phyloP scores from a whole-genome alignment of 2,113 vertebrate species.

The Cisticola juncidis region DNA sequence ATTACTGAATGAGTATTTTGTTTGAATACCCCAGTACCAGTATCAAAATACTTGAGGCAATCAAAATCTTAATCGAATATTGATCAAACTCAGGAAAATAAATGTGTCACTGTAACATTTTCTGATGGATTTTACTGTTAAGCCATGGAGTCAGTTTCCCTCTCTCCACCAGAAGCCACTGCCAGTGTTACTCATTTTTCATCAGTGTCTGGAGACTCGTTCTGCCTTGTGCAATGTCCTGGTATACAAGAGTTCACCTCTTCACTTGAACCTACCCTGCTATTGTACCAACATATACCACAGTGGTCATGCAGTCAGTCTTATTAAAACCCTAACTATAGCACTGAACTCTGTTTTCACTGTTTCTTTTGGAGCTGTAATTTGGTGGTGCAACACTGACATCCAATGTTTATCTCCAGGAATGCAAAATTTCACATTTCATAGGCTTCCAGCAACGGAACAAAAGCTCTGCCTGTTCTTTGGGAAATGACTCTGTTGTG shows the following conservation, averaged over 20 bases:
- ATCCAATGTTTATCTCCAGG: conserved; percentile 18
- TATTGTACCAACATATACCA: neutral
- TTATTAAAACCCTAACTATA: neutral
- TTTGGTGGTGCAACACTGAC: conserved; percentile 63
- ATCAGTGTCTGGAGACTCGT: neutral
- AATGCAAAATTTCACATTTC: conserved; percentile 29
- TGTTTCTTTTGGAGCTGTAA: neutral
- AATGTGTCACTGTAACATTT: neutral
- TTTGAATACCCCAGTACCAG: neutral
- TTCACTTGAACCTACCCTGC: neutral
- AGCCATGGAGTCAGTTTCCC: neutral
- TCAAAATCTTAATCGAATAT: neutral
- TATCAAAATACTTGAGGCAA: neutral
- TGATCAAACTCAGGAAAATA: neutral
- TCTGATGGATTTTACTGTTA: neutral
- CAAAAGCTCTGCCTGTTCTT: neutral
- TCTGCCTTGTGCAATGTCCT: neutral
- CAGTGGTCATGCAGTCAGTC: neutral
- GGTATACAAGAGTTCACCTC: neutral
- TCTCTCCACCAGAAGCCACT: neutral
- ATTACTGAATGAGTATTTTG: neutral
- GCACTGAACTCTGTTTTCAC: neutral
- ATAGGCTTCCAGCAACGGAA: neutral
- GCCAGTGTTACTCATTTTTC: neutral
- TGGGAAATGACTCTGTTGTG: neutral